phyloP scores from a whole-genome alignment of 2,113 vertebrate genomes.

The Ancistrus triradiatus region DNA sequence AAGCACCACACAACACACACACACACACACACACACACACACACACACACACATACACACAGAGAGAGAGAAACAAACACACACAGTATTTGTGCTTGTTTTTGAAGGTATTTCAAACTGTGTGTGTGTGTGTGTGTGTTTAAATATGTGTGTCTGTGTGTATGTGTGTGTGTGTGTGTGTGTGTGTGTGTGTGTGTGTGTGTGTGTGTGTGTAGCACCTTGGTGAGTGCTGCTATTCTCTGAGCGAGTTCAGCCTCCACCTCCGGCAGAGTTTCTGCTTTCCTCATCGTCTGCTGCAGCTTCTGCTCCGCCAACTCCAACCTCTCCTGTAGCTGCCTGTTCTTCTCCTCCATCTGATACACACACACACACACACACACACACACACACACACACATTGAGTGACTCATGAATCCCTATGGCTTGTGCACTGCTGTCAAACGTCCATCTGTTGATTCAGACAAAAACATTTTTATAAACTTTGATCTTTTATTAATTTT shows the following conservation, averaged over 20 bases:
- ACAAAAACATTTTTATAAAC: no score
- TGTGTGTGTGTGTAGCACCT: conserved; percentile 70
- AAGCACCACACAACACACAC: conserved; percentile 40
- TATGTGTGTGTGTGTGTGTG: not conserved
- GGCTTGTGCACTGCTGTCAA: no score
- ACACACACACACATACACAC: conserved; percentile 4
- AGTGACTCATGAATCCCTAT: conserved; percentile 5
- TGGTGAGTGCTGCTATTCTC: conserved; percentile 95
- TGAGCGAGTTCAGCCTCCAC: conserved; percentile 98
- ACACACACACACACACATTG: conserved; percentile 20
- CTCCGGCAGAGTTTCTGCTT: conserved; percentile 95
- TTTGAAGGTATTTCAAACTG: no score
- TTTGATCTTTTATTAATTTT: no score
- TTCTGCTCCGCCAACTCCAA: conserved; percentile 96
- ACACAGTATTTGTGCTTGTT: no score
- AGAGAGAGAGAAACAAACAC: no score
- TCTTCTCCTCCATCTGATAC: conserved; percentile 94
- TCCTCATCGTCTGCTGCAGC: conserved; percentile 97
- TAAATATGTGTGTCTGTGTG: no score
- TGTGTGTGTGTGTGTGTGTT: no score
- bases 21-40: conserved; percentile 47
- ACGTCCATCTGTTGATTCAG: no score
- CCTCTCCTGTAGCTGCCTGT: conserved; percentile 92
- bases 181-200: conserved; percentile 8
- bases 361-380: conserved; percentile 34